phyloP scores from a whole-genome alignment of 2,113 vertebrate genomes.

The Petrocephalus microphthalmus region DNA sequence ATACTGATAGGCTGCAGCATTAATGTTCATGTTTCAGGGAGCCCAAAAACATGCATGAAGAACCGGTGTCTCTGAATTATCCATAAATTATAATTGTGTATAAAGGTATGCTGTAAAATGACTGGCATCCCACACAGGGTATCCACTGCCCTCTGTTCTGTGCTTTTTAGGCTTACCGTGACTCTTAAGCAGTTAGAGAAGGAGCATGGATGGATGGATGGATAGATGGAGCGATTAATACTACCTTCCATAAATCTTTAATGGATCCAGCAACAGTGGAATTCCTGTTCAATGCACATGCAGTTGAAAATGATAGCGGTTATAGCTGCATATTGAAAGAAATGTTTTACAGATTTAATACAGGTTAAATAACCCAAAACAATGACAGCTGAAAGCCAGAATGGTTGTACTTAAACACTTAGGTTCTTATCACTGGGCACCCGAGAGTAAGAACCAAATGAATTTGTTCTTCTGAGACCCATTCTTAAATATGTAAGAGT shows the following conservation, averaged over 20 bases:
- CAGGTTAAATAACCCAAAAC: not conserved
- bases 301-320: not conserved
- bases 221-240: not conserved
- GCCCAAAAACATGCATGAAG: not conserved
- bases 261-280: not conserved
- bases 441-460: not conserved
- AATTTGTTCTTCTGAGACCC: not conserved
- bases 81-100: not conserved
- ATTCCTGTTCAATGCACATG: not conserved
- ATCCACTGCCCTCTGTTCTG: no score
- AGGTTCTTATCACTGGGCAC: not conserved
- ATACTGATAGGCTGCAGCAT: not conserved
- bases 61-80: not conserved
- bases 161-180: not conserved
- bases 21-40: not conserved
- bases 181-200: not conserved
- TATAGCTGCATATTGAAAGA: not conserved
- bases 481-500: not conserved
- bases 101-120: not conserved
- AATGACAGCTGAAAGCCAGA: not conserved
- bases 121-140: not conserved
- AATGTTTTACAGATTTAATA: not conserved
- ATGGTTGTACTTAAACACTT: not conserved
- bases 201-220: not conserved
- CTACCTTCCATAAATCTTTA: not conserved